Conservation (phyloP, 2,888 invertebrate genomes). For the Apamea crenata region DNA sequence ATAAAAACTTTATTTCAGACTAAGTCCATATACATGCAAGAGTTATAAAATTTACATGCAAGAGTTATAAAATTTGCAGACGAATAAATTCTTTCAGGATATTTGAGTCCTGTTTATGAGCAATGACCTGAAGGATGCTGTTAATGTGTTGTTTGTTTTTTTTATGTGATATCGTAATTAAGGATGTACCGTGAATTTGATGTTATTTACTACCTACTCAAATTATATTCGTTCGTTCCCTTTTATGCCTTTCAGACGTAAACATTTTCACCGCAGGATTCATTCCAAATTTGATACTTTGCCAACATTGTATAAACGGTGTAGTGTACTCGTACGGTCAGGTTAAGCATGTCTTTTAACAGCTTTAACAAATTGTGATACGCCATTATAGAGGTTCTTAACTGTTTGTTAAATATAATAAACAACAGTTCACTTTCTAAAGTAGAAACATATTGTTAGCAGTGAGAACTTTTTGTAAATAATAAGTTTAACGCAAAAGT, state of each 20-base stretch:
- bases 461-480: not conserved
- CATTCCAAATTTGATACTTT: conserved; percentile 15
- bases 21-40: no score
- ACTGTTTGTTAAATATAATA: conserved; percentile 19
- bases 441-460: not conserved
- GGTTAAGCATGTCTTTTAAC: conserved; percentile 29
- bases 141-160: no score
- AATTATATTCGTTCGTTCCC: not conserved
- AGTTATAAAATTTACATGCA: no score
- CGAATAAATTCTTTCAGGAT: no score
- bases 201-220: not conserved
- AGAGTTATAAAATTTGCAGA: no score
- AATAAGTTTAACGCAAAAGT: conserved; percentile 1
- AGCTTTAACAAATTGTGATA: conserved; percentile 20
- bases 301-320: conserved; percentile 17
- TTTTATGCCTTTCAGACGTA: not conserved
- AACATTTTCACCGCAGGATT: conserved; percentile 1
- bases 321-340: not conserved
- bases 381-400: conserved; percentile 20
- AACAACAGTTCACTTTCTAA: conserved; percentile 9
- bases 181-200: no score
- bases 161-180: no score
- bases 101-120: no score
- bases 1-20: no score
- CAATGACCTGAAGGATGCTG: no score